Base-by-base conservation (phyloP, 2,888 invertebrate genomes). In the Aphodius sticticus region DNA sequence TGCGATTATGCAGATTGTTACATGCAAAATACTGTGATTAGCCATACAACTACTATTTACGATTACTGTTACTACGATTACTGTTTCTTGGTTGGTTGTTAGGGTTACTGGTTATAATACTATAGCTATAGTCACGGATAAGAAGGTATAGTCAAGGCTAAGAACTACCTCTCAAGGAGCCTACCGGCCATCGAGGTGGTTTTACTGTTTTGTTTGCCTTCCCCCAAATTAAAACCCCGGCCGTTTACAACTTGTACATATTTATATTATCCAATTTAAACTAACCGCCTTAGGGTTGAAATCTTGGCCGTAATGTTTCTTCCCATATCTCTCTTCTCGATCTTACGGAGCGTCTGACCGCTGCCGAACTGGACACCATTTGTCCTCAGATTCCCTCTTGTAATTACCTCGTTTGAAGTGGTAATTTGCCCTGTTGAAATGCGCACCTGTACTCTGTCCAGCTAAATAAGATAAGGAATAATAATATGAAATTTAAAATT, bases 231-330 rank as follows among this genome's bases (percentile, higher is more conserved):
- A 74, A 35, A 74, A 37, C 16, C 36, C 16, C 35, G 37, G 74
- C 36, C 35, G 36, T 36, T 35, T 74, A 37, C 74, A 74, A 74
- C 74, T 37, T n/a, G 74, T 74, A 26, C 74, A 78, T 78, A 78
- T 69, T 74, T 75, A 53, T 16, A 16, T 16, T 78, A 78, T 78
- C 78, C 74, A 78, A 78, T 78, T 78, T 78, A 75, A 53, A 53
- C 53, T 12, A 78, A 74, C 69, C 69, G 74, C 78, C 75, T 26
- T 69, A 72, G 75, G 78, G 75, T 75, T 36, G 37, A 26, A 70
- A 70, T 70, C 70, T 70, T 26, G 26, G 7, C 70, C 36, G 74
- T 74, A 26, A 74, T 74, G 35, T 37, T 9, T 74, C 74, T 74
- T 74, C 36, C 6, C 36, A 15, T 72, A 72, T 72, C 72, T 72